Evolutionary conservation across 2,888 invertebrate species (phyloP), one percentile per base, ranked within the genome.

Genomic region (Catocala nupta): DNA sequence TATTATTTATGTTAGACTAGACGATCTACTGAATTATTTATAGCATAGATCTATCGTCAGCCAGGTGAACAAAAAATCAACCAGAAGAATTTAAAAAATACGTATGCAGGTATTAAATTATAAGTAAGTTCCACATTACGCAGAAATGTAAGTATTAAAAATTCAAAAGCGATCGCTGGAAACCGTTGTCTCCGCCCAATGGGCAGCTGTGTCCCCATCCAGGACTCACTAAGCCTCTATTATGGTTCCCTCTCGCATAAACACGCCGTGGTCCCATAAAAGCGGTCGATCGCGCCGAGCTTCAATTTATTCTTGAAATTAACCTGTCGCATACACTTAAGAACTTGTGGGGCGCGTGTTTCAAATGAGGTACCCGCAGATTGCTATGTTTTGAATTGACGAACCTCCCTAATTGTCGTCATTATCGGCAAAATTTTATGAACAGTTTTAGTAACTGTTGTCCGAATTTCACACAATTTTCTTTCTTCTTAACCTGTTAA

Each of bases 271-370:
- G 71, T 81, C 79, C 84, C 86, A 86, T 88, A 89, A 88, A 87
- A 86, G 84, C 71, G 77, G 81, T 74, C 82, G 80, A 82, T 80
- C 76, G 81, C 80, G 75, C 75, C 78, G 78, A 82, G 82, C 86
- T 87, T 88, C 91, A 91, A 92, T 91, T 93, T 92, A 91, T 91
- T 91, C 88, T 89, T 89, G 86, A 83, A 93, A 93, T 92, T 91
- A 92, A 92, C 91, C 90, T 91, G 93, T 93, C 91, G 87, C 84
- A 82, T 83, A 85, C 86, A 88, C 87, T 91, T 90, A 90, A 86
- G 79, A 68, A 68, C 51, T 69, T 59, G 63, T 64, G 61, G 69
- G 60, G 62, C 67, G 69, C 47, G 47, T 73, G 82, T 82, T 81
- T 84, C 81, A 86, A 89, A 87, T 84, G 83, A 85, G 82, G 81